Percentiles rank a stretch among this genome's conserved stretches.
Evolutionary conservation across 2,113 vertebrate genomes (phyloP).

Genomic region (Menidia beryllina): DNA sequence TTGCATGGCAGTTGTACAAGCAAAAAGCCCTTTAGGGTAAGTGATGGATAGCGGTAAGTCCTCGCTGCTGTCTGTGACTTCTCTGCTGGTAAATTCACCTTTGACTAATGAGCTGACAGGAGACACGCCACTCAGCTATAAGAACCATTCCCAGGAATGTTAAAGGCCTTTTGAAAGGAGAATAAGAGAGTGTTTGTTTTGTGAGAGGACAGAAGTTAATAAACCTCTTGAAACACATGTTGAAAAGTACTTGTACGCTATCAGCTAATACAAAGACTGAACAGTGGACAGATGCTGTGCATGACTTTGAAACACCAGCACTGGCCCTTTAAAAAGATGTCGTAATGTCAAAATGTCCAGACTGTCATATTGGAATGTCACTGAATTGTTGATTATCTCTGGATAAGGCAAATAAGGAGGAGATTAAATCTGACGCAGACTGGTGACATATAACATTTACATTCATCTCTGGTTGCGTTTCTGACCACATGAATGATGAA

Average conservation of each 20-base stretch:
- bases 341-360: background rate
- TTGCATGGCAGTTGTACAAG: constrained; percentile 34
- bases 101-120: constrained; percentile 72
- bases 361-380: background rate
- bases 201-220: constrained; percentile 24
- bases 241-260: background rate
- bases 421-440: too few species aligned
- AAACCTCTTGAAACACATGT: background rate
- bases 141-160: constrained; percentile 48
- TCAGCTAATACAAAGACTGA: background rate
- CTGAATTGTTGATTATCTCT: too few species aligned
- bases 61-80: constrained; percentile 29
- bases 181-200: constrained; percentile 38
- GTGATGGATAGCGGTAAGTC: constrained; percentile 48
- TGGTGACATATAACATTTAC: too few species aligned
- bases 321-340: background rate
- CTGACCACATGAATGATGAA: background rate
- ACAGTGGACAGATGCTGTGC: background rate
- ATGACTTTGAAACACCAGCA: background rate
- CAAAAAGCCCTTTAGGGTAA: constrained; percentile 10
- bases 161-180: constrained; percentile 44
- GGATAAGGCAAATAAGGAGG: too few species aligned
- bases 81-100: constrained; percentile 44
- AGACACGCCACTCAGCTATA: constrained; percentile 48
- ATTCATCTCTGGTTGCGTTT: background rate